Evolutionary conservation across 2,113 vertebrate genomes (phyloP).

Genomic region (Pluvialis apricaria): DNA sequence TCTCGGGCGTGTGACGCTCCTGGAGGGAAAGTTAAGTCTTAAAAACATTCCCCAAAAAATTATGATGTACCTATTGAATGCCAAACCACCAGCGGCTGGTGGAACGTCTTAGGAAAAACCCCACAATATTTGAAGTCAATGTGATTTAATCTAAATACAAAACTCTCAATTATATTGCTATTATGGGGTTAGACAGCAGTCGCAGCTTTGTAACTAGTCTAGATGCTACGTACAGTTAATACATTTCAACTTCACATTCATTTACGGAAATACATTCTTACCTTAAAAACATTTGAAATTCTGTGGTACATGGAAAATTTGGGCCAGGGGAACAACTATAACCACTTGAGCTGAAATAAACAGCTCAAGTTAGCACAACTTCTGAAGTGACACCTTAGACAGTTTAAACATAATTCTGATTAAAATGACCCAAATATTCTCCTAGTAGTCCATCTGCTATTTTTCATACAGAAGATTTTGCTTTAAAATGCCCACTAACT

Average conservation of each 20-base stretch:
- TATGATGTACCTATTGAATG: neutral
- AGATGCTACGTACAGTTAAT: neutral
- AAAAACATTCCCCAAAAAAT: neutral
- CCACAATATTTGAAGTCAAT: rapidly evolving
- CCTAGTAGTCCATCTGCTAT: neutral
- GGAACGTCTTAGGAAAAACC: neutral
- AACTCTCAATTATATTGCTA: neutral
- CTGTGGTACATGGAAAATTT: neutral
- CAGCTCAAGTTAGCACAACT: neutral
- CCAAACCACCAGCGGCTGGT: neutral
- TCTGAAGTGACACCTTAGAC: neutral
- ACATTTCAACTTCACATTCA: neutral
- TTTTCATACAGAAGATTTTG: neutral
- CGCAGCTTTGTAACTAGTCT: neutral
- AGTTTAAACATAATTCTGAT: neutral
- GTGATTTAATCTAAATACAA: neutral
- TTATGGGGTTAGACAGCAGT: neutral
- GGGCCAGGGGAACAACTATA: neutral
- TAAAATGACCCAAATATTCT: neutral
- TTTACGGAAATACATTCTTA: neutral
- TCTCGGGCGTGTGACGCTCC: neutral
- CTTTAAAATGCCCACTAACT: neutral
- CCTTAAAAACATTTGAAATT: neutral
- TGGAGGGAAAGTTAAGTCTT: neutral
- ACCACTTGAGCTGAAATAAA: neutral